Evolutionary conservation across 2,888 invertebrate species (phyloP).

Genomic region (Agelastica alni): DNA sequence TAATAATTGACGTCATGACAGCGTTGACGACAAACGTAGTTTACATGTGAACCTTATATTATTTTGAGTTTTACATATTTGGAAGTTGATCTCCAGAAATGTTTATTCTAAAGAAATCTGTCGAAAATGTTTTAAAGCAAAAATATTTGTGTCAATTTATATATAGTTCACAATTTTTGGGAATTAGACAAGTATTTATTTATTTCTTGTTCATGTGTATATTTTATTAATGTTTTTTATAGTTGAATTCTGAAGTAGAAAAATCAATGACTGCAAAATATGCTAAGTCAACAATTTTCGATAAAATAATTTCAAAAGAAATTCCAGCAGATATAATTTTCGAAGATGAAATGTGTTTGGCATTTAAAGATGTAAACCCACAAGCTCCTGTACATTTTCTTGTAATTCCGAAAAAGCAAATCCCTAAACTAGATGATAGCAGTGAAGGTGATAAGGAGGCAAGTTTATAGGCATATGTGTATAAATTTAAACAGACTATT

Average conservation of each 20-base stretch:
- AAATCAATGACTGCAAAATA: slow-evolving; percentile 46
- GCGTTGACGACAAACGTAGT: background rate
- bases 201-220: background rate
- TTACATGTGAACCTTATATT: background rate
- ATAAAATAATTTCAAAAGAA: slow-evolving; percentile 76
- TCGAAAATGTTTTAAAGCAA: too few species aligned
- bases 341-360: slow-evolving; percentile 80
- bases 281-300: slow-evolving; percentile 68
- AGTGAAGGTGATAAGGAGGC: slow-evolving; percentile 59
- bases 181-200: background rate
- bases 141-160: too few species aligned
- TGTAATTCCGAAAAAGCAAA: slow-evolving; percentile 78
- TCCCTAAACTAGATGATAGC: slow-evolving; percentile 67
- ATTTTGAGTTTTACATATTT: too few species aligned
- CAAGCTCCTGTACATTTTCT: slow-evolving; percentile 86
- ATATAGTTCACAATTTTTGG: background rate
- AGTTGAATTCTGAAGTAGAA: slow-evolving; percentile 53
- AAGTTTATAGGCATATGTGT: slow-evolving; percentile 22
- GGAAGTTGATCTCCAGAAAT: too few species aligned
- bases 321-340: slow-evolving; percentile 81
- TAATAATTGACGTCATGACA: background rate
- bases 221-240: slow-evolving; percentile 11
- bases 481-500: background rate
- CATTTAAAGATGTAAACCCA: slow-evolving; percentile 78
- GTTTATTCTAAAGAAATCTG: too few species aligned